Evolutionary conservation across 2,113 vertebrate genomes (phyloP), one percentile per base, ranked within the genome.

Genomic region (Anas platyrhynchos): DNA sequence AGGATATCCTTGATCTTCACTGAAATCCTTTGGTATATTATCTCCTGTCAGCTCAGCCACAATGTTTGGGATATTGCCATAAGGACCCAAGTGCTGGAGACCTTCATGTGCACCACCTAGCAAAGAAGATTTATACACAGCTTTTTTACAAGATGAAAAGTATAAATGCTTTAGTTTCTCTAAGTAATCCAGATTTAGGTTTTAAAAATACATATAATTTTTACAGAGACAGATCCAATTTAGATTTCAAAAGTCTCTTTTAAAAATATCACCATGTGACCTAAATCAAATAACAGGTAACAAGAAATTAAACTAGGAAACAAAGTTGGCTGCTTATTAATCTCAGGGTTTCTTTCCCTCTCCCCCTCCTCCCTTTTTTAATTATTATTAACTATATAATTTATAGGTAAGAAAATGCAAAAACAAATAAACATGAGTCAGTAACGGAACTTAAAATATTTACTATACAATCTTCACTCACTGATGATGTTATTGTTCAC

Each of bases 31-130:
- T 68, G 99, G 99, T 63, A 99, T 97, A 2, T 99, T 99, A 96
- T 99, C 99, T 2, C 99, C 99, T 18, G 99, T 99, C 97, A 99
- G 96, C 95, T 99, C 99, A 44, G 99, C 99, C 93, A 99, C 99
- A 2, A 99, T 99, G 94, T 99, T 99, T 56, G 99, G 99, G 86
- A 99, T 99, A 95, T 99, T 99, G 38, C 99, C 99, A 13, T 99
- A 99, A n/a, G 99, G 99, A 83, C 99, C 99, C 63, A 99, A 97
- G 94, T 99, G 99, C 95, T 99, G 99, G 69, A 99, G 98, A 61
- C 99, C 99, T 89, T 99, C 99, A 14, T 99, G 99, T 0, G 99
- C 99, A 86, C 99, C 99, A 96, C 99, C 99, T 99, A 94, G 93
- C 95, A 98, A 91, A 80, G 38, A 92, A 16, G 2, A 87, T 88